Evolutionary conservation across 1,140 invertebrate genomes (phyloP).

Genomic region (Zaprionus ornatus): DNA sequence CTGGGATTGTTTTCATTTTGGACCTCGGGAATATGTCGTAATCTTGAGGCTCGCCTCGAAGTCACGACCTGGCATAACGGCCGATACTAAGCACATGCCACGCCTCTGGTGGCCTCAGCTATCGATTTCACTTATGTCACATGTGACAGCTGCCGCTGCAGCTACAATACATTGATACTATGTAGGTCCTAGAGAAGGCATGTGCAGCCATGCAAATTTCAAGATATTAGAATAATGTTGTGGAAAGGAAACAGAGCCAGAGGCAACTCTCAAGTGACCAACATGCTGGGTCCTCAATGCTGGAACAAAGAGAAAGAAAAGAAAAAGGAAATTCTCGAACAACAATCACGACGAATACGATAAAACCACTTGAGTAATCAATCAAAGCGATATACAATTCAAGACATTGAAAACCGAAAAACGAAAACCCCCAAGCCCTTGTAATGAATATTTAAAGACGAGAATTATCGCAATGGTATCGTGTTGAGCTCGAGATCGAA

Average conservation of each 20-base stretch:
- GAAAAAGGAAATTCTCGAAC: constrained; percentile 32
- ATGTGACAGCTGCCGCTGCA: constrained; percentile 36
- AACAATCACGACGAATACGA: constrained; percentile 66
- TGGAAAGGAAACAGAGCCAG: constrained; percentile 66
- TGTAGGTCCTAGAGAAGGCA: constrained; percentile 20
- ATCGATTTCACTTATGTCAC: constrained; percentile 66
- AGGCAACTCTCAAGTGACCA: constrained; percentile 79
- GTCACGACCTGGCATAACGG: constrained; percentile 17
- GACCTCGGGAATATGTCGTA: not conserved
- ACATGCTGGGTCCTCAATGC: constrained; percentile 55
- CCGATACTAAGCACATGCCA: constrained; percentile 42
- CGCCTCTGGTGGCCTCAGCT: constrained; percentile 69
- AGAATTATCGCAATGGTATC: constrained; percentile 70
- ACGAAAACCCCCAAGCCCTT: constrained; percentile 48
- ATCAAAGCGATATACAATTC: constrained; percentile 72
- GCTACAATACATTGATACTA: not conserved
- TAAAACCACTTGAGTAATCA: constrained; percentile 80
- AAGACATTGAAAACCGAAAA: no score
- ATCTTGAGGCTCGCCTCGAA: not conserved
- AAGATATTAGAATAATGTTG: constrained; percentile 45
- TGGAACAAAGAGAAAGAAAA: constrained; percentile 31
- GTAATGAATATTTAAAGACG: constrained; percentile 81
- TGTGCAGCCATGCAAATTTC: constrained; percentile 63
- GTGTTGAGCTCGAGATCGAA: constrained; percentile 7
- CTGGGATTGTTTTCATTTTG: not conserved